Evolutionary conservation across 2,797 vertebrate species (phyloP).

Genomic region (Phoeniculus purpureus): DNA sequence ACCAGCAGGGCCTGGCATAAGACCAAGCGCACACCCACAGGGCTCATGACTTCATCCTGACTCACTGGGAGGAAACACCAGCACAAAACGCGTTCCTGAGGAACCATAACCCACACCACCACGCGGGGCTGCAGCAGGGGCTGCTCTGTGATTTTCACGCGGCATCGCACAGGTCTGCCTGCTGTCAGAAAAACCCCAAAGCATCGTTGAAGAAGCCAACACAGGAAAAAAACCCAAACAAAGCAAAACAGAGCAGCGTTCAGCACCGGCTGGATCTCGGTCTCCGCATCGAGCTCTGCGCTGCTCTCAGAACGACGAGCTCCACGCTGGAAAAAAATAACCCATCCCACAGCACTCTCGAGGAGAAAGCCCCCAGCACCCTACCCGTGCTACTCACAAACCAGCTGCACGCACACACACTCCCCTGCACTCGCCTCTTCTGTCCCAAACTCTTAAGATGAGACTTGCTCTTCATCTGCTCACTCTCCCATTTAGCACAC

Average conservation of each 20-base stretch:
- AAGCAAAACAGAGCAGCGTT: neutral
- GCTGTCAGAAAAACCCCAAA: neutral
- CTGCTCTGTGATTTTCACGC: neutral
- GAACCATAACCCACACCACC: conserved; percentile 28
- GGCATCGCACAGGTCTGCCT: fast-evolving
- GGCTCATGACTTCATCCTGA: conserved; percentile 65
- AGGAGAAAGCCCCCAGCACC: neutral
- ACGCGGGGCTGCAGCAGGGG: neutral
- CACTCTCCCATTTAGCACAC: neutral
- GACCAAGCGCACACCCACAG: conserved; percentile 24
- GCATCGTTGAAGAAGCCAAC: no score
- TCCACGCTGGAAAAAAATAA: neutral
- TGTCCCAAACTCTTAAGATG: neutral
- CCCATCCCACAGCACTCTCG: neutral
- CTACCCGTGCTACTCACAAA: neutral
- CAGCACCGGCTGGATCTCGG: neutral
- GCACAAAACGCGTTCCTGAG: conserved; percentile 57
- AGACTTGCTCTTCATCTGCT: neutral
- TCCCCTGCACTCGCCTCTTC: neutral
- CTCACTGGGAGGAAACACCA: conserved; percentile 68
- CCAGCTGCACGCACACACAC: fast-evolving
- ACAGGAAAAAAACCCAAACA: no score
- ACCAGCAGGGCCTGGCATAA: conserved; percentile 11
- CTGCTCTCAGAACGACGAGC: neutral
- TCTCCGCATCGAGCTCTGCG: neutral